phyloP scores from a whole-genome alignment of 1,140 invertebrate species.

The Atta colombica region DNA sequence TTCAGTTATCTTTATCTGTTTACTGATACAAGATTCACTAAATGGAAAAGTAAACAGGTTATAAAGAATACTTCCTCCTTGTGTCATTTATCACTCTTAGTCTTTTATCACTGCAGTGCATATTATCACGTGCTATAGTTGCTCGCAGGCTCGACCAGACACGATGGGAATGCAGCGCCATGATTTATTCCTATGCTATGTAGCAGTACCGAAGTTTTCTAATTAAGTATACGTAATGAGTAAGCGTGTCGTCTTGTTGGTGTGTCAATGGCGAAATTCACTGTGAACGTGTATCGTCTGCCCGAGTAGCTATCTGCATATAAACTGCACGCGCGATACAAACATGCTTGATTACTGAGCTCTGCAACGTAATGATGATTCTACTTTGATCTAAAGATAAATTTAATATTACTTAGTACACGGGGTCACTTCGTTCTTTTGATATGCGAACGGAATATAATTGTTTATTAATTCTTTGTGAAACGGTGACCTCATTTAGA shows the following conservation, averaged over 20 bases:
- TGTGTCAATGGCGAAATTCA: constrained; percentile 44
- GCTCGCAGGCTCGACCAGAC: neutral
- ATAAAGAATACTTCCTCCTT: neutral
- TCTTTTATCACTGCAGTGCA: constrained; percentile 23
- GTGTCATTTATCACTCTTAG: constrained; percentile 18
- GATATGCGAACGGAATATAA: neutral
- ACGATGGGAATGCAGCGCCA: constrained; percentile 1
- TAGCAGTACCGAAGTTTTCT: constrained; percentile 43
- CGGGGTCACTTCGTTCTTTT: neutral
- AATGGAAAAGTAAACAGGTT: neutral
- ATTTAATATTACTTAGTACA: constrained; percentile 19
- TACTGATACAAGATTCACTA: constrained; percentile 5
- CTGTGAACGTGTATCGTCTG: constrained; percentile 29
- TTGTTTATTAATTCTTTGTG: neutral
- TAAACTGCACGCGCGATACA: constrained; percentile 49
- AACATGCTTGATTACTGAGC: constrained; percentile 46
- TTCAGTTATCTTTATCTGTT: neutral
- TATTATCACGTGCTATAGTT: constrained; percentile 9
- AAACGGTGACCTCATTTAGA: too few relatives aligned
- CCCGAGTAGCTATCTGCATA: constrained; percentile 39
- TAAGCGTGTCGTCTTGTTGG: constrained; percentile 50
- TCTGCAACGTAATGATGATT: constrained; percentile 34
- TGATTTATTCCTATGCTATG: constrained; percentile 21
- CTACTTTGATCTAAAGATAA: constrained; percentile 32
- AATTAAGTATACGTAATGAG: constrained; percentile 60